Evolutionary conservation across 2,797 vertebrate genomes (phyloP), one percentile per base, ranked within the genome.

Genomic region (Channallabes apus): DNA sequence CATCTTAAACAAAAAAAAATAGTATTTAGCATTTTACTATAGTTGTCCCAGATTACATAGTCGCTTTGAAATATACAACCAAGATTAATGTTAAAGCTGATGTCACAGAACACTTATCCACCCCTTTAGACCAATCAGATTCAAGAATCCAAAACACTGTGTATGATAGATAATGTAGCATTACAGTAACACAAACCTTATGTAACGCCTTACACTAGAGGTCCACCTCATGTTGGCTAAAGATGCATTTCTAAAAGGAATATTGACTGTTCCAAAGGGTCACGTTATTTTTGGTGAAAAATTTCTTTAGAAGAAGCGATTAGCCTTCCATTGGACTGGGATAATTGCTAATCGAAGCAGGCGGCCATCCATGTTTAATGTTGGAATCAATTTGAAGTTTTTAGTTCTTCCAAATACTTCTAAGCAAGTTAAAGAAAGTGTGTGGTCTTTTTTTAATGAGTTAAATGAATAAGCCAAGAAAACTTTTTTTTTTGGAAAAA

Each of bases 341-440:
- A 71, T 71, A 83, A 83, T 86, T 79, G 73, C 64, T 62, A 83
- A 86, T 86, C 27, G 81, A 82, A 83, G 73, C 32, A 35, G 41
- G 35, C 22, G 51, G 35, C n/a, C 29, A 41, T 64, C 58, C 27
- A 18, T 29, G 64, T 79, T 79, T 79, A n/a, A 64, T 82, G n/a
- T 77, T 69, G 4, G 27, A 80, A 59, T 69, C 61, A 22, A 38
- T 85, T 85, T 81, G 38, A 79, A 81, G 64, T 64, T 82, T 76
- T 84, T 58, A 41, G 51, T 32, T 76, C 46, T n/a, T 76, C 69
- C 22, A 69, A 82, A 73, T 32, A 54, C 65, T 58, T 61, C 24
- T 77, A 24, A 61, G 22, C 51, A 68, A 69, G 51, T 69, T 82
- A 59, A 59, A 76, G 29, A 73, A 72, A 62, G 51, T 54, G 51